phyloP scores from a whole-genome alignment of 2,797 vertebrate genomes.

The Tenualosa thibaudeaui region DNA sequence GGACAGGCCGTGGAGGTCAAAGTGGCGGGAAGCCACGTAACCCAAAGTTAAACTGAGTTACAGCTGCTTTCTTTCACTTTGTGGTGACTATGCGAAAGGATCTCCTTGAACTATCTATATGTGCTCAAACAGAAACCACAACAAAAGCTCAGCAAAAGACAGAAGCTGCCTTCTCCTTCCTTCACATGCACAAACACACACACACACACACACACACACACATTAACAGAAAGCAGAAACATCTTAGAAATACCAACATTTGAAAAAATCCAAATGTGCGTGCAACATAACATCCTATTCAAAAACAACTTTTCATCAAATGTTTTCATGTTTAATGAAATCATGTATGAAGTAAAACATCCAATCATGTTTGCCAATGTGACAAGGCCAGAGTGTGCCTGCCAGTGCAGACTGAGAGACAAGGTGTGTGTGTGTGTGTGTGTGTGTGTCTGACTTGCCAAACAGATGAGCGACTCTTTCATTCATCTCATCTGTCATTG shows the following conservation, averaged over 20 bases:
- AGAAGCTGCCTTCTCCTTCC: no score
- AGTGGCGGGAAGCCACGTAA: conserved; percentile 4
- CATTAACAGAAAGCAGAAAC: neutral
- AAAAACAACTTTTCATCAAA: neutral
- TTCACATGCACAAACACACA: neutral
- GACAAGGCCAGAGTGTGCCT: neutral
- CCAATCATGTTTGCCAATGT: neutral
- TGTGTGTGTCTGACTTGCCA: neutral
- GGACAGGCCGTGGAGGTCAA: conserved; percentile 18
- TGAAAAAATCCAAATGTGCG: neutral
- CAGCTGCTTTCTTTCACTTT: conserved; percentile 1
- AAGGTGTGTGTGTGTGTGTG: neutral
- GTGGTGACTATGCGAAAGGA: neutral
- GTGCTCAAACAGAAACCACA: neutral
- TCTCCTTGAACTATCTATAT: neutral
- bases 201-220: neutral
- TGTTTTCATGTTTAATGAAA: neutral
- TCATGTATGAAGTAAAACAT: neutral
- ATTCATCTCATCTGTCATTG: conserved; percentile 13
- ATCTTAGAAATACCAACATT: neutral
- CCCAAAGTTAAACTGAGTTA: conserved; percentile 7
- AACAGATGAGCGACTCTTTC: neutral
- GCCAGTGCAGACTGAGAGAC: neutral
- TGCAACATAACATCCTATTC: neutral
- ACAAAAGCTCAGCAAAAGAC: neutral